Percentiles rank a stretch among this genome's conserved stretches.
Evolutionary conservation across 2,888 invertebrate species (phyloP).

Genomic region (Drosophila multiciliata): DNA sequence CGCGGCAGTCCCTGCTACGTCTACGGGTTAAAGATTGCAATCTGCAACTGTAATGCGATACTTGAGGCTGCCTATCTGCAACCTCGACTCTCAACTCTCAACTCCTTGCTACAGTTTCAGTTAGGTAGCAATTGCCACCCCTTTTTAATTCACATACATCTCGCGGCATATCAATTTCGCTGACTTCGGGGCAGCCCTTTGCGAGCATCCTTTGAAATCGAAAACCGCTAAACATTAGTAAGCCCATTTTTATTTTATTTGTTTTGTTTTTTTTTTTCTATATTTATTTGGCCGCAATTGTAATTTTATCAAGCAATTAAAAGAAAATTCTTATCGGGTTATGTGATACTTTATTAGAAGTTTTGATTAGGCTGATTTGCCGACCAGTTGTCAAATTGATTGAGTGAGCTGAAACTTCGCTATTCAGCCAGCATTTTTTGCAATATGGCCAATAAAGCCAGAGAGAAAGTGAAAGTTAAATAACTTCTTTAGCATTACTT

Average conservation of each 20-base stretch:
- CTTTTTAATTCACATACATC: conserved; percentile 53
- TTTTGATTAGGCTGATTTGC: conserved; percentile 51
- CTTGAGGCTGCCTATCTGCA: conserved; percentile 25
- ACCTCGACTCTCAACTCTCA: conserved; percentile 32
- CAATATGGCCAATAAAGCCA: not conserved
- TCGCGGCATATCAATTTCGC: conserved; percentile 61
- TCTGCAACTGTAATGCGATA: conserved; percentile 68
- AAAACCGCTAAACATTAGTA: conserved; percentile 72
- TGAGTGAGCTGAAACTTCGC: not conserved
- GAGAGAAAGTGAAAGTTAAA: not conserved
- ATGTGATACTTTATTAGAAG: conserved; percentile 57
- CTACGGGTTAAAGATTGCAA: conserved; percentile 72
- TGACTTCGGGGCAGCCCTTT: conserved; percentile 64
- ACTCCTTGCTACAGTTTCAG: conserved; percentile 62
- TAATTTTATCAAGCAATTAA: conserved; percentile 75
- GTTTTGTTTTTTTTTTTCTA: conserved; percentile 24
- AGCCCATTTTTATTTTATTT: conserved; percentile 57
- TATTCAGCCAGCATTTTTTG: not conserved
- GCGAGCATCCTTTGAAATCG: conserved; percentile 74
- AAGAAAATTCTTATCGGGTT: conserved; percentile 32
- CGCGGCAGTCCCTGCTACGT: conserved; percentile 53
- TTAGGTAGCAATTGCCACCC: conserved; percentile 60
- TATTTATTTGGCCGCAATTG: conserved; percentile 61
- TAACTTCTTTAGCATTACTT: not conserved
- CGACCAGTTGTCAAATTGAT: not conserved